Evolutionary conservation across 2,797 vertebrate species (phyloP).

Genomic region (Enteromius mattozi): DNA sequence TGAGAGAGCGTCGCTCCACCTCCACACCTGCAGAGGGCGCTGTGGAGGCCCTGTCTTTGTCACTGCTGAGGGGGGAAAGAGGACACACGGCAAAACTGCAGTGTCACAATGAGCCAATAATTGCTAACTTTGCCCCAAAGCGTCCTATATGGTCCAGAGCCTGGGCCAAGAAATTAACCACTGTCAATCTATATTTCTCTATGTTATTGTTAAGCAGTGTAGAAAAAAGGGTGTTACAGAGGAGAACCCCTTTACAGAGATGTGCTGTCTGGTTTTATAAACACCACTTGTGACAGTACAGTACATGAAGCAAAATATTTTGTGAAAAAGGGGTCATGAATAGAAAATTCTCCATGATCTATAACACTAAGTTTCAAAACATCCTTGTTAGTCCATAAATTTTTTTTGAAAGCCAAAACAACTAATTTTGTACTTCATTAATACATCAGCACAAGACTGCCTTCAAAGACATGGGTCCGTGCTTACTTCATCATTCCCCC

Average conservation of each 20-base stretch:
- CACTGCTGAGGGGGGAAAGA: slow-evolving; percentile 76
- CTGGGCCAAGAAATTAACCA: neutral
- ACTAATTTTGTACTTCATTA: neutral
- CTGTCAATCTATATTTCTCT: neutral
- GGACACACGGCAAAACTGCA: slow-evolving; percentile 67
- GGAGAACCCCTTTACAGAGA: neutral
- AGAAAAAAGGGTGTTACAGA: neutral
- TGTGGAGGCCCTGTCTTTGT: slow-evolving; percentile 72
- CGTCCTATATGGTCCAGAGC: neutral
- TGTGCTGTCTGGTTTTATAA: neutral
- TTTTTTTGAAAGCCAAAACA: neutral
- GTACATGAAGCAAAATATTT: neutral
- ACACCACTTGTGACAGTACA: neutral
- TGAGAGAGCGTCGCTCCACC: slow-evolving; percentile 82
- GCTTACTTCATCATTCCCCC: neutral
- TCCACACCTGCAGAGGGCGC: slow-evolving; percentile 72
- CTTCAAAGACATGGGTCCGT: neutral
- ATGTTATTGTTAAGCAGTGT: neutral
- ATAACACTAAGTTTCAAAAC: neutral
- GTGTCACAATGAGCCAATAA: slow-evolving; percentile 55
- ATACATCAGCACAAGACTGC: neutral
- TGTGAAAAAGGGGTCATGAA: neutral
- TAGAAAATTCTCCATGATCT: neutral
- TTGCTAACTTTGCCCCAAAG: neutral
- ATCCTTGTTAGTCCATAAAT: neutral